Evolutionary conservation across 2,797 vertebrate genomes (phyloP).

Genomic region (Aselliscus stoliczkanus): DNA sequence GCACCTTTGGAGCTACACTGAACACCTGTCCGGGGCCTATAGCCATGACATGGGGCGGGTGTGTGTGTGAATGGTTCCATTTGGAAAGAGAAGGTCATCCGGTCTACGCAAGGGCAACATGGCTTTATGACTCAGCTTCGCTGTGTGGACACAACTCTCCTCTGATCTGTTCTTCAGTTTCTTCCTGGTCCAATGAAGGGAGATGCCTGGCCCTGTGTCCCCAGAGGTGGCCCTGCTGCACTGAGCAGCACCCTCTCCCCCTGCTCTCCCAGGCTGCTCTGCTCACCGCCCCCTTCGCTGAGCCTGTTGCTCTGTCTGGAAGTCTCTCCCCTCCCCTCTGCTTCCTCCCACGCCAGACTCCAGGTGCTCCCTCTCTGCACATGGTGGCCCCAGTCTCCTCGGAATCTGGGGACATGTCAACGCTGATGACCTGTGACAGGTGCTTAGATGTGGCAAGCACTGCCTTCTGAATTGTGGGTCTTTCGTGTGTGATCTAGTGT

Average conservation of each 20-base stretch:
- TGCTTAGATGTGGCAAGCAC: neutral
- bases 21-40: neutral
- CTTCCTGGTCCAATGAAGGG: neutral
- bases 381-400: neutral
- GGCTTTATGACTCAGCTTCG: neutral
- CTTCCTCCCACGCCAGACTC: neutral
- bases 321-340: neutral
- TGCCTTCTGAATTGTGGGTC: neutral
- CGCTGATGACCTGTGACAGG: neutral
- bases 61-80: neutral
- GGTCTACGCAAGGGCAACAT: neutral
- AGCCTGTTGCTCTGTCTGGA: neutral
- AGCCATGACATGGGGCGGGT: accelerated
- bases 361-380: neutral
- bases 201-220: no score
- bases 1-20: neutral
- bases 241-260: neutral
- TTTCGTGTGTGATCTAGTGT: neutral
- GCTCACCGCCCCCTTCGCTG: neutral
- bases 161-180: neutral
- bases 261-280: neutral
- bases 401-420: neutral
- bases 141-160: neutral
- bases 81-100: neutral
- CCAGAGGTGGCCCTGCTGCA: no score